A percentile compares a stretch with the other conserved stretches of the same genome.
Evolutionary conservation across 2,797 vertebrate species (phyloP).

Genomic region (Esox lucius): DNA sequence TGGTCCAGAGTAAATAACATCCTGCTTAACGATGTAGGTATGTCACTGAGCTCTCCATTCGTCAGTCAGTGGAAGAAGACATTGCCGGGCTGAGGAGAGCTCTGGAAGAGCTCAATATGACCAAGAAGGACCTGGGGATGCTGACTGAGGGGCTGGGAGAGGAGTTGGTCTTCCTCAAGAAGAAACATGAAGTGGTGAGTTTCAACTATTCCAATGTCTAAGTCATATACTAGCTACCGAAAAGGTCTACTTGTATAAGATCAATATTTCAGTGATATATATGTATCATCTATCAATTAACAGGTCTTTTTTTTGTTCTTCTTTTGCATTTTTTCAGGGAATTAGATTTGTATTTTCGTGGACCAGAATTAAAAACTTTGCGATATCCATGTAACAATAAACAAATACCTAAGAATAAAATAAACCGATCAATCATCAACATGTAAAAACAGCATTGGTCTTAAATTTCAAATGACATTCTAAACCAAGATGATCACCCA

Average conservation of each 20-base stretch:
- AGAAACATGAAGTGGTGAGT: conserved; percentile 71
- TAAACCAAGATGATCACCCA: not conserved
- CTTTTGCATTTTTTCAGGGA: too few species aligned
- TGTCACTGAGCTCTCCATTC: conserved; percentile 69
- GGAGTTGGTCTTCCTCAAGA: conserved; percentile 70
- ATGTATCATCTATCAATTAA: too few species aligned
- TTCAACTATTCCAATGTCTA: not conserved
- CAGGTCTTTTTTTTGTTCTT: too few species aligned
- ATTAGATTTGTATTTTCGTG: too few species aligned
- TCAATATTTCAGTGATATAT: not conserved
- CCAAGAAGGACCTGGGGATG: conserved; percentile 56
- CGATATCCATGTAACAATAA: too few species aligned
- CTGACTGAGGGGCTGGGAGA: conserved; percentile 69
- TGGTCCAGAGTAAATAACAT: not conserved
- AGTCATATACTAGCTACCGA: not conserved
- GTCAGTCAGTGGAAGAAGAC: conserved; percentile 64
- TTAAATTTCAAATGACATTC: not conserved
- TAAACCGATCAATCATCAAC: not conserved
- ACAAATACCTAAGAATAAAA: too few species aligned
- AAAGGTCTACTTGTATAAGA: not conserved
- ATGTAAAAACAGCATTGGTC: not conserved
- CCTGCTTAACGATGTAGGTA: conserved; percentile 50
- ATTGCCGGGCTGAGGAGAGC: conserved; percentile 60
- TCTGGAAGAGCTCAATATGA: conserved; percentile 64
- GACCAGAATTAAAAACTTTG: too few species aligned